Percentiles rank a stretch among this genome's conserved stretches.
Evolutionary conservation across 1,140 invertebrate species (phyloP).

Genomic region (Hylyphantes graminicola): DNA sequence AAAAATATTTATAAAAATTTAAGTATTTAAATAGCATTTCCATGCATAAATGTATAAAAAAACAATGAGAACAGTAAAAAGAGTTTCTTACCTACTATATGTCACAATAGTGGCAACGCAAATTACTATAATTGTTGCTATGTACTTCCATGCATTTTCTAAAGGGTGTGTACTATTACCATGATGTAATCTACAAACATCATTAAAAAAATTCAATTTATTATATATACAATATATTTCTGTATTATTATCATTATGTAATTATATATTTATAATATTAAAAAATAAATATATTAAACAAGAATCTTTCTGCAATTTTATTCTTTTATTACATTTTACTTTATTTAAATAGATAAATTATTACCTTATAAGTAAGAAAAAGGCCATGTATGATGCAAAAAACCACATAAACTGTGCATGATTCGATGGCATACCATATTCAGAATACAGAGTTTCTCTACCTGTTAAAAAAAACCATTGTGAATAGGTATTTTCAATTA

Average conservation of each 20-base stretch:
- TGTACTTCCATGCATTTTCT: slow-evolving; percentile 74
- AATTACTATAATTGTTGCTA: slow-evolving; percentile 65
- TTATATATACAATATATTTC: too few species aligned
- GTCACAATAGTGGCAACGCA: slow-evolving; percentile 66
- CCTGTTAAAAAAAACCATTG: slow-evolving; percentile 62
- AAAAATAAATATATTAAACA: background rate
- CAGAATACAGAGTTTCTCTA: slow-evolving; percentile 75
- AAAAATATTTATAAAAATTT: background rate
- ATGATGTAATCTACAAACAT: slow-evolving; percentile 74
- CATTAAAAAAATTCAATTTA: background rate
- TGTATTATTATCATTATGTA: too few species aligned
- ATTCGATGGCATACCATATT: slow-evolving; percentile 95
- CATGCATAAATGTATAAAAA: background rate
- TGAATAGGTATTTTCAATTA: background rate
- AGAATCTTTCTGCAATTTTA: background rate
- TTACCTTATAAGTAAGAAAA: slow-evolving; percentile 90
- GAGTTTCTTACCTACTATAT: slow-evolving; percentile 68
- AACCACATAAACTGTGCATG: slow-evolving; percentile 95
- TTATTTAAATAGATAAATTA: slow-evolving; percentile 13
- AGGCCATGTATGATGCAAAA: slow-evolving; percentile 85
- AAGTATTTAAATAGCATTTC: background rate
- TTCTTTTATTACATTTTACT: background rate
- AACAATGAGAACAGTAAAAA: background rate
- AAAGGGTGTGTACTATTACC: slow-evolving; percentile 80
- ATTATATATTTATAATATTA: background rate